Base-by-base conservation (phyloP, 2,113 vertebrate species). In the Ammodytes dubius region DNA sequence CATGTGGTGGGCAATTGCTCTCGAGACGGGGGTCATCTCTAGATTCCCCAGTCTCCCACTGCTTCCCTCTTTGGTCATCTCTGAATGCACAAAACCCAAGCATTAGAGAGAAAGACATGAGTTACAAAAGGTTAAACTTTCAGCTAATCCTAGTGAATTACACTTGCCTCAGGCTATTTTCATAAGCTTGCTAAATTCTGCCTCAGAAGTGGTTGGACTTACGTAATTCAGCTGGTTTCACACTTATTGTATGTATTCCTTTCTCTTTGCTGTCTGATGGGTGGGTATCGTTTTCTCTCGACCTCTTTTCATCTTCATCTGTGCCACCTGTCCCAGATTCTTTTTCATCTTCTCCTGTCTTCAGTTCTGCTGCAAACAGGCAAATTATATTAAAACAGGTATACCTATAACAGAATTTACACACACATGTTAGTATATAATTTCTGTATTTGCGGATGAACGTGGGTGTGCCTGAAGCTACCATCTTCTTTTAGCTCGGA, bases 1-100 rank as follows among this genome's bases (percentile, higher is more conserved):
- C 47, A 96, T 91, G 86, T 97, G 83, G 4, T 91, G 95, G 5
- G 95, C 91, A 0, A 97, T 85, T 1, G 95, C 96, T 77, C 54
- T 95, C 67, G 45, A 88, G 11, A 98, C 86, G 0, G 97, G 96
- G 46, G 90, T 95, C 14, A 82, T 77, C 0, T 93, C 92, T 1
- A 95, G 17, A 13, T 96, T 93, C 9, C 94, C 95, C 0, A 90
- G 49, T 3, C 87, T 83, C n/a, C 9, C 47, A 11, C 59, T 87
- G 50, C 70, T 79, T 54, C n/a, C 49, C 7, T 88, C 77, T 49
- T 53, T 74, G 39, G 8, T 60, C 85, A 94, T 70, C 85, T 94
- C 77, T 60, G 9, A 61, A 69, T 85, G 5, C 12, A 85, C 85
- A 58, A 56, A 47, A 37, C 0, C 27, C 10, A 69, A 15, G n/a